These are phyloP conservation scores for Macrocentrus cingulum DNA, from an alignment of 1,140 invertebrate genomes.

Conservation along the genomic window DNA sequence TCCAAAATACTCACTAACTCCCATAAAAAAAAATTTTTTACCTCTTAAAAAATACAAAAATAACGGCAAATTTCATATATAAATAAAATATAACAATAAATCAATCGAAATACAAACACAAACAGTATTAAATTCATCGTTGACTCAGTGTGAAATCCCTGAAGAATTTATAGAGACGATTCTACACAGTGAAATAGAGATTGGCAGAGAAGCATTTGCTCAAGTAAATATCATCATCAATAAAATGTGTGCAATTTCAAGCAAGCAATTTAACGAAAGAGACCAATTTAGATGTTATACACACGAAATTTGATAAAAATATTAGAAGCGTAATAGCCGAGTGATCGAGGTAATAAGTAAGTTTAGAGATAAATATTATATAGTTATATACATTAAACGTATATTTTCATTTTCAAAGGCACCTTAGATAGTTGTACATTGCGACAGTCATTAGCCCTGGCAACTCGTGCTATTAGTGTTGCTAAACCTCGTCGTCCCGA, in stretches of 20 bases:
- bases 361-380: no score
- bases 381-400: slow-evolving; percentile 16
- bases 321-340: no score
- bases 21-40: neutral
- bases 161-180: slow-evolving; percentile 28
- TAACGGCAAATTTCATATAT: no score
- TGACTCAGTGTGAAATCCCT: slow-evolving; percentile 31
- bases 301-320: neutral
- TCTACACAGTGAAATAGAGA: slow-evolving; percentile 23
- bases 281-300: slow-evolving; percentile 1
- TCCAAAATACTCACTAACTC: neutral
- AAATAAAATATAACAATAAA: no score
- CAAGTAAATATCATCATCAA: slow-evolving; percentile 28
- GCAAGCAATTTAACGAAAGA: slow-evolving; percentile 37
- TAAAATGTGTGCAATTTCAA: slow-evolving; percentile 21
- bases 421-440: slow-evolving; percentile 46
- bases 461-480: slow-evolving; percentile 44
- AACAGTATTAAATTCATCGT: slow-evolving; percentile 10
- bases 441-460: slow-evolving; percentile 48
- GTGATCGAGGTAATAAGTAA: no score
- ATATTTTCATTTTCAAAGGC: slow-evolving; percentile 43
- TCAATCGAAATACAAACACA: neutral
- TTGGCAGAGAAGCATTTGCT: slow-evolving; percentile 32
- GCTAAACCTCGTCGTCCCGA: slow-evolving; percentile 32
- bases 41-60: neutral